Base-by-base conservation (phyloP, 2,797 vertebrate species). In the Nothura maculosa region DNA sequence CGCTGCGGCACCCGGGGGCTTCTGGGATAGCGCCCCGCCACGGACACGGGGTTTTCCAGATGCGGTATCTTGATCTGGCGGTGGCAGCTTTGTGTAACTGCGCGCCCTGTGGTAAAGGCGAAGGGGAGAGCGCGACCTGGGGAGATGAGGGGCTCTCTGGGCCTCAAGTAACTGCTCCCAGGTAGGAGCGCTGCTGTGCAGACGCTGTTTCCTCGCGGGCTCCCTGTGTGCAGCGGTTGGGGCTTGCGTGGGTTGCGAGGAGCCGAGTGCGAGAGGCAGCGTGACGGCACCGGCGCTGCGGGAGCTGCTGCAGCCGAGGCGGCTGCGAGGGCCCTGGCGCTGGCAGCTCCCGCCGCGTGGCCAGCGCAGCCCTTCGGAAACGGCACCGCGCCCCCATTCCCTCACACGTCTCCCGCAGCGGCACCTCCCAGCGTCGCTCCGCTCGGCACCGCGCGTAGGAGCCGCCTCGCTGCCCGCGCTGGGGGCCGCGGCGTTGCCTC, bases 1-100 rank as follows among this genome's bases (percentile, higher is more conserved):
- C 7, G 70, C 47, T 20, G 74, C 7, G 15, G 78, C 63, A 27
- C 47, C 38, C 3, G 20, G 54, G 64, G 61, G 0, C 1, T 1
- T 14, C 1, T 0, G 0, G 73, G 24, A 13, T 73, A 34, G 6
- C 0, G 0, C 74, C 34, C 48, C 34, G 57, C 63, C 70, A 70
- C 4, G 4, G 61, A 22, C 7, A 2, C 16, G 24, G 54, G 32
- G 19, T 43, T 40, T 27, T 47, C 42, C 66, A 69, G 17, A 10
- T 62, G 58, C 3, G 10, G 17, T 63, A 0, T 0, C 63, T 14
- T 24, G 24, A 25, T 47, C 60, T 61, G 74, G 67, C 8, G 12
- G 20, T 38, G 61, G 36, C 24, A 82, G 63, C 58, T 76, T 32
- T 36, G n/a, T 78, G 48, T 72, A 83, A 50, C 18, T 10, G 20